Evolutionary conservation across 1,140 invertebrate species (phyloP).

Genomic region (Micrasema minimum): DNA sequence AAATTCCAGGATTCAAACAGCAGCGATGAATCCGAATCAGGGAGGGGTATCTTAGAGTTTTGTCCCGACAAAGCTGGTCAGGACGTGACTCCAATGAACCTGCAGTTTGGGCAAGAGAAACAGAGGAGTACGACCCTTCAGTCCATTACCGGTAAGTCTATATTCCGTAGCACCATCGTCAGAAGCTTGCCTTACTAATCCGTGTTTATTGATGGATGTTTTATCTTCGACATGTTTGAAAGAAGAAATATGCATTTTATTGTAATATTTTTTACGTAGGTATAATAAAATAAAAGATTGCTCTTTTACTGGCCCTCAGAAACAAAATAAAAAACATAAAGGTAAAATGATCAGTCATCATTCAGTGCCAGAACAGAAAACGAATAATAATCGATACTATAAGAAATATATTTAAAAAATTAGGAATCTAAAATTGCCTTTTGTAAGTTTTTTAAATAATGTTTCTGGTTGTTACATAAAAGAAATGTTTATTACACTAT

Average conservation of each 20-base stretch:
- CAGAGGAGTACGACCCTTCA: constrained; percentile 76
- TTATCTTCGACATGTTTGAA: neutral
- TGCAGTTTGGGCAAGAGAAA: constrained; percentile 80
- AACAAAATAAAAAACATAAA: no score
- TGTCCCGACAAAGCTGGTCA: constrained; percentile 88
- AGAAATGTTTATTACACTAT: no score
- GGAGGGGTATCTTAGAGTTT: constrained; percentile 84
- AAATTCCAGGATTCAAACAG: constrained; percentile 62
- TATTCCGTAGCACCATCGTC: neutral
- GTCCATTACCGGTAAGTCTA: constrained; percentile 75
- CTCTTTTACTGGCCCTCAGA: no score
- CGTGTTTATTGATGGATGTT: neutral
- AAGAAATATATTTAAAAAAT: no score
- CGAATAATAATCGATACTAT: no score
- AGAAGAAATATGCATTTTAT: neutral
- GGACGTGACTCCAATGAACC: constrained; percentile 87
- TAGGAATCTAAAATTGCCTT: no score
- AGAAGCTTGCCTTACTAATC: constrained; percentile 18
- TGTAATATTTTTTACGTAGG: no score
- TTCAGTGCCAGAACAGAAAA: no score
- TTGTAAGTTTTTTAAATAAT: no score
- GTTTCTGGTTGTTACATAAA: no score
- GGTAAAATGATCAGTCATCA: no score
- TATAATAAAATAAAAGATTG: no score
- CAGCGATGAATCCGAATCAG: constrained; percentile 65